phyloP scores from a whole-genome alignment of 2,797 vertebrate genomes.

The Sebastes wilsoni region DNA sequence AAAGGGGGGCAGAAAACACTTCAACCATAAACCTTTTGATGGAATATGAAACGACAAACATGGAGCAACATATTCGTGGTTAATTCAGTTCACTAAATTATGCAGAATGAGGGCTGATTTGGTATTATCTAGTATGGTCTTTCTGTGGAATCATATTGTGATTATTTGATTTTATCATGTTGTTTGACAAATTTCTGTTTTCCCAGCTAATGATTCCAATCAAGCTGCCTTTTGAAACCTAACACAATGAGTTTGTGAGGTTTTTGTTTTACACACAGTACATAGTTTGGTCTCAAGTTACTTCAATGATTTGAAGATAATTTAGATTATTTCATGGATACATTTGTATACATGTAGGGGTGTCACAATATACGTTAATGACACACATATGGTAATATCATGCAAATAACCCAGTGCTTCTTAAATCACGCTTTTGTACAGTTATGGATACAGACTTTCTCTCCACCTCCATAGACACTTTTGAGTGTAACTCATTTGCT shows the following conservation, averaged over 20 bases:
- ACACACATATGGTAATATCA: too few relatives aligned
- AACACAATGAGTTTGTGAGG: background rate
- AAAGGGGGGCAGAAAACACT: too few relatives aligned
- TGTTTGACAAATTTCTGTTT: background rate
- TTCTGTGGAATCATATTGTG: background rate
- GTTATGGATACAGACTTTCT: too few relatives aligned
- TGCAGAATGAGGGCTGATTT: background rate
- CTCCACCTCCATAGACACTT: too few relatives aligned
- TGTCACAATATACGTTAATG: background rate
- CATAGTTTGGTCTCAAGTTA: background rate
- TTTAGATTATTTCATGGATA: background rate
- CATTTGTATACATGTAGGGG: background rate
- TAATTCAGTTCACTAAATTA: background rate
- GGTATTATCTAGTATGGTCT: background rate
- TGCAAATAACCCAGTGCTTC: too few relatives aligned
- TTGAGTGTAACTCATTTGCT: too few relatives aligned
- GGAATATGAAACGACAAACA: background rate
- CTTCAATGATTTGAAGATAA: too few relatives aligned
- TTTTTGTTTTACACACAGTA: background rate
- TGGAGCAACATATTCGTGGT: background rate
- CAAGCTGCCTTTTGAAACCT: background rate
- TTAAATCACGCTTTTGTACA: rapidly evolving
- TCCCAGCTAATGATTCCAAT: background rate
- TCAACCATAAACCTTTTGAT: too few relatives aligned
- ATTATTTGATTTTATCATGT: background rate